Evolutionary conservation across 92 coral and sea anemone genomes (phyloP), one percentile per base, ranked within the genome.

Genomic region (Porites divaricata): DNA sequence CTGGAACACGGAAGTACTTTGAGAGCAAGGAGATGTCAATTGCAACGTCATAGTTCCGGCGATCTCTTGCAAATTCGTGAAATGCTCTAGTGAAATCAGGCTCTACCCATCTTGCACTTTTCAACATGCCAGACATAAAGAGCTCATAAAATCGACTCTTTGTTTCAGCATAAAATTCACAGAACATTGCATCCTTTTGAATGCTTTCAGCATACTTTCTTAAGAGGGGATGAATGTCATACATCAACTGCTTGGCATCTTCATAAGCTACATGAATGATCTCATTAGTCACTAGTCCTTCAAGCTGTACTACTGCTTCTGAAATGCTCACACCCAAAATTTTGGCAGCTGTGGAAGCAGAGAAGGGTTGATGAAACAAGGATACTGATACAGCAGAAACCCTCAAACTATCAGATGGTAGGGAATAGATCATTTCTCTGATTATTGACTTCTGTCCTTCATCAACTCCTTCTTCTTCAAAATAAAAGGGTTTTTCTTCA

Each of bases 221-320:
- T 57, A 90, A 67, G 23, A 89, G 76, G 8, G 92, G 87, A 80
- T 93, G 97, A 74, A 89, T 90, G 70, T 93, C 93, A 71, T 90
- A 93, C 70, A 64, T 73, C 41, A 75, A 64, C 74, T 88, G 84
- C 49, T 93, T 85, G 50, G 73, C 87, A 59, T 78, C 77, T 12
- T 50, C 54, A 28, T 88, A 83, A 26, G 35, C 87, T 14, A 75
- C 65, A 68, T 61, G 20, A n/a, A 90, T 80, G 21, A 90, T 66
- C 49, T 73, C 76, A 20, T 79, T 77, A 49, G 75, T 66, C 9
- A 65, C 77, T 5, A 93, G 85, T 8, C 86, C n/a, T 66, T 93
- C 94, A 14, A 93, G 63, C 71, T 87, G 79, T 58, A 88, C 63
- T 16, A 63, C 54, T 24, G 93, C 86, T 57, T 86, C 85, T 61